These are phyloP conservation scores for Macquaria australasica DNA, from an alignment of 2,113 vertebrate species.

Conservation along the genomic window DNA sequence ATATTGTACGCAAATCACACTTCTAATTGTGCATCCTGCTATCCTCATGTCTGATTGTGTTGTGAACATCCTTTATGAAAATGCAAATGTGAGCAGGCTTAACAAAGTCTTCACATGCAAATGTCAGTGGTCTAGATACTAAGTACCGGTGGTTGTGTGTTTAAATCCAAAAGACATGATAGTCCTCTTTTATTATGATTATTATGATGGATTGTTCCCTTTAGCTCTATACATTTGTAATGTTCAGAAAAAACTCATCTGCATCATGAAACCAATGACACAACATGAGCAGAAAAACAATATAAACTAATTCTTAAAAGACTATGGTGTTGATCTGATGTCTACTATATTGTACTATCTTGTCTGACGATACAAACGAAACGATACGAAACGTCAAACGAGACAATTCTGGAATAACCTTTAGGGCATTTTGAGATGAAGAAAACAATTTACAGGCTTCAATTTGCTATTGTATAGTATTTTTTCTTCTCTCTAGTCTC, in stretches of 20 bases:
- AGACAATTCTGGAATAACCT: slow-evolving; percentile 2
- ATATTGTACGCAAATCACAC: not conserved
- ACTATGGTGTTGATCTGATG: not conserved
- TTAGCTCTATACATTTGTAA: slow-evolving; percentile 22
- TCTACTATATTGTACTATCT: not conserved
- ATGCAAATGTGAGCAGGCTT: slow-evolving; percentile 21
- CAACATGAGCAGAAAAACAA: slow-evolving; percentile 4
- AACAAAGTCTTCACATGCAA: not conserved
- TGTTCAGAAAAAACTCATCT: not conserved
- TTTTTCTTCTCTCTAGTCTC: not conserved
- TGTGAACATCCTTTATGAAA: slow-evolving; percentile 10
- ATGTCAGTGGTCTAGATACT: not conserved
- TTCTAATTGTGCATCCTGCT: not conserved
- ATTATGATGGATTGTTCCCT: not conserved
- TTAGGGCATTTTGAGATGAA: not conserved
- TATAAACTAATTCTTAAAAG: not conserved
- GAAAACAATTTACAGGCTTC: slow-evolving; percentile 23
- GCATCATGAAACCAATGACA: not conserved
- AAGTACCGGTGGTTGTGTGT: not conserved
- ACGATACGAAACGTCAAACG: not conserved
- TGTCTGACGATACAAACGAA: not conserved
- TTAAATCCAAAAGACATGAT: not conserved
- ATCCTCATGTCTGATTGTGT: not conserved
- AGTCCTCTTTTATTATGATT: not conserved
- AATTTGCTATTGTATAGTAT: not conserved